Evolutionary conservation across 2,888 invertebrate species (phyloP).

Genomic region (Chloroclystis v-ata): DNA sequence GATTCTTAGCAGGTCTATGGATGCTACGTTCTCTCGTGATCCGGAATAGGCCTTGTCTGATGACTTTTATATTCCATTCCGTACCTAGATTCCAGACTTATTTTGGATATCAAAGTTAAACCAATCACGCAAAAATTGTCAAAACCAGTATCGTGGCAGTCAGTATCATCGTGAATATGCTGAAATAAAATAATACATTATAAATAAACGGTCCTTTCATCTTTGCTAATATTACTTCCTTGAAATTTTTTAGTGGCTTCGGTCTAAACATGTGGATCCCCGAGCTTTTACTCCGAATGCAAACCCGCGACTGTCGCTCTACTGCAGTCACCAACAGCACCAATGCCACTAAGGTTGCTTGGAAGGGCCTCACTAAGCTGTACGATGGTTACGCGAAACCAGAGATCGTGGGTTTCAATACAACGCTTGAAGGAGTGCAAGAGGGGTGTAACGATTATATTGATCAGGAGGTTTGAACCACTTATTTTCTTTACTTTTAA

Average conservation of each 20-base stretch:
- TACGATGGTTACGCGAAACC: slow-evolving; percentile 55
- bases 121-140: no score
- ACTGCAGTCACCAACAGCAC: slow-evolving; percentile 44
- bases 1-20: no score
- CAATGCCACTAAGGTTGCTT: slow-evolving; percentile 44
- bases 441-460: slow-evolving; percentile 51
- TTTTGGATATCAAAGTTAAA: no score
- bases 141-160: no score
- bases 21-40: no score
- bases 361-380: slow-evolving; percentile 68
- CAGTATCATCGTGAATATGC: no score
- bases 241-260: slow-evolving; percentile 74
- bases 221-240: not conserved
- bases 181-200: no score
- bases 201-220: no score
- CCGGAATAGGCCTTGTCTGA: no score
- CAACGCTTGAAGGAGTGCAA: slow-evolving; percentile 24
- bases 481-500: no score
- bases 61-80: no score
- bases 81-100: no score
- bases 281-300: slow-evolving; percentile 82
- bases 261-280: slow-evolving; percentile 87
- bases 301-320: slow-evolving; percentile 50
- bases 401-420: slow-evolving; percentile 39
- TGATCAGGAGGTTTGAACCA: slow-evolving; percentile 55